Base-by-base conservation (phyloP, 1,140 invertebrate species). In the Acromyrmex echinatior region DNA sequence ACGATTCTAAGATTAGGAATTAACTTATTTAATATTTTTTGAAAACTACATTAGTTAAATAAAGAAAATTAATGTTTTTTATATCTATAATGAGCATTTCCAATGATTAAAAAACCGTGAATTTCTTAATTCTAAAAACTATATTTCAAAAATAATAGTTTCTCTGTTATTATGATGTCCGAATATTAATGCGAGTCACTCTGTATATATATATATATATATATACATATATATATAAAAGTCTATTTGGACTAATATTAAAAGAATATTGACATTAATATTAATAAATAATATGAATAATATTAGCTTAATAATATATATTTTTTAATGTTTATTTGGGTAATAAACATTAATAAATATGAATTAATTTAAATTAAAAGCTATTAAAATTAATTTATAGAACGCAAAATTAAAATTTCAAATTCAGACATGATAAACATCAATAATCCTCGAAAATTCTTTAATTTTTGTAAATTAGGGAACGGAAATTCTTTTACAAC, bases 271-370 rank as follows among this genome's bases (percentile, higher is more conserved):
- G n/a, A 14, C n/a, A 70, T 21, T 3, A 51, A 28, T 31, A 53
- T 53, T 53, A 53, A 71, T 53, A 71, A 71, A 53, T 73, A 53
- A 73, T 53, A 53, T 9, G 1, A 5, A n/a, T 53, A 56, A 74
- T n/a, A n/a, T 53, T 74, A 56, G 31, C 18, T 31, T 74, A 71
- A 51, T 71, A 16, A 49, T 16, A 70, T 7, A 7, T 28, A 74
- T 74, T n/a, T 28, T 28, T 39, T 39, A 39, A 53, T 12, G 14
- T 51, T 51, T 28, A 31, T 56, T 74, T 1, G 28, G 56, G 12
- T 31, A 3, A 1, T 63, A 28, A 63, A 63, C 60, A 16, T 63
- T 10, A 63, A 63, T 14, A 74, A 56, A 56, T 74, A 3, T 10
- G 1, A 68, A 31, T 74, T 74, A 16, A 74, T 74, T 35, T 14